Base-by-base conservation (phyloP, 2,888 invertebrate genomes). In the Desoria tigrina region DNA sequence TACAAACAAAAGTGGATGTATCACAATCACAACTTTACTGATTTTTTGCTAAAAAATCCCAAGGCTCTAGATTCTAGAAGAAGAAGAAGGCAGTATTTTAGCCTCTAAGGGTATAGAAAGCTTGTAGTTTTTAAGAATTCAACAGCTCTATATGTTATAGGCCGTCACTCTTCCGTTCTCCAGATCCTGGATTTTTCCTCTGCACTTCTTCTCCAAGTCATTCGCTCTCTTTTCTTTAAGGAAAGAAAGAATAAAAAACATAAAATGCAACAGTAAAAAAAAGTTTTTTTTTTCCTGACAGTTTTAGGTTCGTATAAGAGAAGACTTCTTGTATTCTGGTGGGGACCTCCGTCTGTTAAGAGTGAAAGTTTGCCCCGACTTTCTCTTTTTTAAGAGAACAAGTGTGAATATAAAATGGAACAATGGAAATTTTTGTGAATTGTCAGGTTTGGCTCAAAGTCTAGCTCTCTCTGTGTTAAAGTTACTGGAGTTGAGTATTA, bases 241-340 rank as follows among this genome's bases (percentile, higher is more conserved):
- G 26, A 26, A 9, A 26, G 26, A 51, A 32, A 55, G 21, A 6
- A 55, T 26, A 26, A 32, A 32, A 55, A 55, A 55, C 55, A 55
- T 55, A 32, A 55, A 55, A 55, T 55, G 26, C 27, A 55, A 51
- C 23, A 55, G 55, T n/a, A 55, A 55, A 27, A 55, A 27, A 32
- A 14, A 11, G 4, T 32, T 32, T 32, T 32, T 32, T 32, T 11
- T 11, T 32, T 32, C 27, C 18, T 55, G 55, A 55, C 55, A 55
- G 55, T 32, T 55, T 55, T 18, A 55, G 32, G 18, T 27, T 55
- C 28, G 4, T 21, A 4, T 32, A 32, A 11, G 32, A 32, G 4
- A 32, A 32, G 32, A n/a, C 11, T 26, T 24, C 51, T 23, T 51
- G 49, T 49, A n/a, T 49, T 49, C 49, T 49, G 7, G 11, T 49